phyloP scores from a whole-genome alignment of 30 jellyfish, hydroid and myxozoan species.

The Haliclystus octoradiatus region DNA sequence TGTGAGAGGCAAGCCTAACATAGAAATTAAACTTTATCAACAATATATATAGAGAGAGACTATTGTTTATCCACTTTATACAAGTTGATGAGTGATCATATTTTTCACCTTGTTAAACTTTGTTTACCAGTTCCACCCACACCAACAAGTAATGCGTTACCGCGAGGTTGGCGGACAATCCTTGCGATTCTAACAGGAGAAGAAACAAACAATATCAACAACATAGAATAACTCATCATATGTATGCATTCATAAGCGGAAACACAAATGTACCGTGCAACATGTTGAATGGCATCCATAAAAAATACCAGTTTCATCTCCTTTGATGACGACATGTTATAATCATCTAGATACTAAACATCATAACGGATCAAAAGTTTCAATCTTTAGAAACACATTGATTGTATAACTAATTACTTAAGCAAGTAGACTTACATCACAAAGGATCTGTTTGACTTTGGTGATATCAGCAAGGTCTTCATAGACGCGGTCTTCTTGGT shows the following conservation, averaged over 20 bases:
- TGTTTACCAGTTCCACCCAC: conserved; percentile 98
- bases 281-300: conserved; percentile 85
- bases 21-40: too few relatives aligned
- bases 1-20: conserved; percentile 88
- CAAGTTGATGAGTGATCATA: too few relatives aligned
- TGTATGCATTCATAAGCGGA: not conserved
- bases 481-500: conserved; percentile 60
- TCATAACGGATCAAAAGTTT: not conserved
- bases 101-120: conserved; percentile 67
- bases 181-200: conserved; percentile 64
- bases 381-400: too few relatives aligned
- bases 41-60: too few relatives aligned
- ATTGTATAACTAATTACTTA: too few relatives aligned
- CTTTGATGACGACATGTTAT: conserved; percentile 87
- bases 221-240: not conserved
- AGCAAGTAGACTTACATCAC: conserved; percentile 51
- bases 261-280: conserved; percentile 48
- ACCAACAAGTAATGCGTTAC: conserved; percentile 91
- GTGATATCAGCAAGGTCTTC: conserved; percentile 66
- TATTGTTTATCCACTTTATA: too few relatives aligned
- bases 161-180: conserved; percentile 94
- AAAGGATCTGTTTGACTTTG: conserved; percentile 48
- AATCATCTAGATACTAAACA: conserved; percentile 77
- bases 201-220: not conserved
- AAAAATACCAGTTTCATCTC: conserved; percentile 89